These are phyloP conservation scores for Gracilinanus agilis DNA, from an alignment of 2,113 vertebrate genomes.

Conservation along the genomic window DNA sequence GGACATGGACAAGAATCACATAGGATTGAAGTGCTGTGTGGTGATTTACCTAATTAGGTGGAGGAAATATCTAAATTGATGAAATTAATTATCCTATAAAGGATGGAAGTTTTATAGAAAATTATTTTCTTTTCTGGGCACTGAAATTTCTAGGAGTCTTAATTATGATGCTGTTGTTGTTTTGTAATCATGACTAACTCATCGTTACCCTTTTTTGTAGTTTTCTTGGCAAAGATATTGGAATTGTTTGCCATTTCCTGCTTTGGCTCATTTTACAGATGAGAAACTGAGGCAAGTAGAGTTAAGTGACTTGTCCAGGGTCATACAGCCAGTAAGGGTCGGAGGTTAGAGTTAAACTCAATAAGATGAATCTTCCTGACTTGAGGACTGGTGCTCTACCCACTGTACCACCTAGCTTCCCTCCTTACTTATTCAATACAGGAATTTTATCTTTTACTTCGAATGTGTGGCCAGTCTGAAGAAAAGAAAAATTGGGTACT, in stretches of 20 bases:
- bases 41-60: background rate
- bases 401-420: background rate
- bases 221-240: background rate
- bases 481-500: slow-evolving; percentile 23
- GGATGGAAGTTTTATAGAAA: background rate
- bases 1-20: background rate
- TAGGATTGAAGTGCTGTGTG: background rate
- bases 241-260: background rate
- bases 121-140: background rate
- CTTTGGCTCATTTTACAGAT: background rate
- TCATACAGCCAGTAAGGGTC: background rate
- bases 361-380: background rate
- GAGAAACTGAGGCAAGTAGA: background rate
- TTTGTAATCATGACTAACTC: background rate
- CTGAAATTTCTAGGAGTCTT: background rate
- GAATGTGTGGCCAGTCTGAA: background rate
- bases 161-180: background rate
- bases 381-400: background rate
- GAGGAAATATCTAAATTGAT: background rate
- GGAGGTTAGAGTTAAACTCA: background rate
- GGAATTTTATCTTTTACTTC: slow-evolving; percentile 44
- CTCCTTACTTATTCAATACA: slow-evolving; percentile 5
- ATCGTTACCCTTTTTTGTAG: background rate
- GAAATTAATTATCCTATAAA: background rate
- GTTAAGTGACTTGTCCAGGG: background rate